Evolutionary conservation across 2,113 vertebrate genomes (phyloP).

Genomic region (Pimephales promelas): DNA sequence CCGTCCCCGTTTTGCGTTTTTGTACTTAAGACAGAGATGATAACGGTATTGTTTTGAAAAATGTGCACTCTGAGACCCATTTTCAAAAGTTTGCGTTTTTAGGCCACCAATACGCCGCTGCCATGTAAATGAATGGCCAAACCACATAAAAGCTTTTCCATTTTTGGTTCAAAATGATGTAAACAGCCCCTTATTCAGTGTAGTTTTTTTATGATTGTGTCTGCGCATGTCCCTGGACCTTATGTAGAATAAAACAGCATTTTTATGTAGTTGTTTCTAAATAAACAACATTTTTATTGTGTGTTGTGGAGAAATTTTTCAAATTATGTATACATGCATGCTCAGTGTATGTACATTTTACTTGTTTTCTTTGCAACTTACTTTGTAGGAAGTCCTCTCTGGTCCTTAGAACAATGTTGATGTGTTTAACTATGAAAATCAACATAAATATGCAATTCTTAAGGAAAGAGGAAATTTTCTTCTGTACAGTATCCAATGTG

Average conservation of each 20-base stretch:
- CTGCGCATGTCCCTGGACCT: too few species aligned
- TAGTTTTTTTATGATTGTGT: too few species aligned
- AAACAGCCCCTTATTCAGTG: too few species aligned
- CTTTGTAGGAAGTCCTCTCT: background rate
- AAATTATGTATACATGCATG: background rate
- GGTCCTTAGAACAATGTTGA: background rate
- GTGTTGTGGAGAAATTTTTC: background rate
- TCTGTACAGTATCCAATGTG: background rate
- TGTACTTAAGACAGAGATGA: too few species aligned
- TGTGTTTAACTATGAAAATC: background rate
- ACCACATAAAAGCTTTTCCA: too few species aligned
- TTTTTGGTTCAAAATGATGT: too few species aligned
- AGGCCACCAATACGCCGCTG: too few species aligned
- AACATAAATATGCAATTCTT: background rate
- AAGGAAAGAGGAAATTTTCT: background rate
- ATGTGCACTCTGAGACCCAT: too few species aligned
- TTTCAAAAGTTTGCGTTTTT: too few species aligned
- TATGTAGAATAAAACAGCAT: background rate
- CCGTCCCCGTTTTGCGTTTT: too few species aligned
- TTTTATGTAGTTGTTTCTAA: background rate
- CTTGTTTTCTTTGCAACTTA: conserved; percentile 14
- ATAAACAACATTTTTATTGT: background rate
- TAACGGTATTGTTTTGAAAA: too few species aligned
- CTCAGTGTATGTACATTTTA: background rate
- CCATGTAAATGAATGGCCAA: too few species aligned